phyloP scores from a whole-genome alignment of 1,140 invertebrate species.

The Thereuonema tuberculata region DNA sequence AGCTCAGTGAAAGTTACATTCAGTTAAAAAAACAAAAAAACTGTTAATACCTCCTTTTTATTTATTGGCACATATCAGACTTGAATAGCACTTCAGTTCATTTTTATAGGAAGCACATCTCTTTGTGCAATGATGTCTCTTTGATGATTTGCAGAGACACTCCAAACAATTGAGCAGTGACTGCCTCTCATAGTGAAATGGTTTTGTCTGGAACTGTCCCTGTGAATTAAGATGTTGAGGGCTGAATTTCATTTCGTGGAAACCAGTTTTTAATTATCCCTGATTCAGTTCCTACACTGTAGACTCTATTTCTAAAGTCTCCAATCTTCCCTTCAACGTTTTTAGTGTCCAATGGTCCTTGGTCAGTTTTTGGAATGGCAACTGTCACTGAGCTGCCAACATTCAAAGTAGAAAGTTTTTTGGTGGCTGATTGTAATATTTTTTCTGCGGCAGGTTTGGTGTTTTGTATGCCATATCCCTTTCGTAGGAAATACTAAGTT shows the following conservation, averaged over 20 bases:
- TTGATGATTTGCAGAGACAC: neutral
- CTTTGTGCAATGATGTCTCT: neutral
- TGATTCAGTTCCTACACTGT: neutral
- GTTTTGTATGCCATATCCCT: no score
- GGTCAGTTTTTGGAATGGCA: neutral
- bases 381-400: neutral
- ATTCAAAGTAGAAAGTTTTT: neutral
- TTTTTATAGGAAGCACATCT: no score
- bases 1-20: neutral
- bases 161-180: neutral
- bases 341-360: neutral
- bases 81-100: neutral
- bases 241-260: neutral
- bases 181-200: neutral
- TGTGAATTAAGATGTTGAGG: neutral
- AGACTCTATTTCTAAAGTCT: neutral
- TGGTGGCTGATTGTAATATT: no score
- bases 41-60: neutral
- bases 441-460: no score
- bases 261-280: neutral
- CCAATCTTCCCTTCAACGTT: neutral
- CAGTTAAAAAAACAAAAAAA: neutral
- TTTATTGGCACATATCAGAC: neutral
- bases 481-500: no score
- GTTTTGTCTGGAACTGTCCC: neutral